phyloP scores from a whole-genome alignment of 2,113 vertebrate genomes.

The Oenanthe melanoleuca region DNA sequence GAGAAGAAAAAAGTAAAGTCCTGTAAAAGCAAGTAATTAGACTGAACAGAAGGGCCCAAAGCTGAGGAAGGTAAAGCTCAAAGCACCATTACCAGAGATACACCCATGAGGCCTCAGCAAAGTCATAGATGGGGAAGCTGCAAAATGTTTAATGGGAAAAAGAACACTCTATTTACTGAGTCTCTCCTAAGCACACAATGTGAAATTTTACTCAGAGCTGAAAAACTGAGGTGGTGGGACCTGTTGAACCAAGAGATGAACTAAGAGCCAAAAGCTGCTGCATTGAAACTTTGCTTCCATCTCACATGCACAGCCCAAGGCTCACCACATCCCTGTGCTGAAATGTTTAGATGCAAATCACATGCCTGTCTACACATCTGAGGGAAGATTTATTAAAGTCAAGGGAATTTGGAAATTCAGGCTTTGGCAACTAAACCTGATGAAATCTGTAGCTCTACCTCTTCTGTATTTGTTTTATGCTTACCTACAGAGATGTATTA shows the following conservation, averaged over 20 bases:
- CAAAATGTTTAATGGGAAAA: neutral
- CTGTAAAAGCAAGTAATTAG: neutral
- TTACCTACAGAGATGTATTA: neutral
- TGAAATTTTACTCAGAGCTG: neutral
- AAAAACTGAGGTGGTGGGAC: neutral
- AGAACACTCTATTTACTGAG: neutral
- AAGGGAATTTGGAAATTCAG: neutral
- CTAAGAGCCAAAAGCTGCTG: neutral
- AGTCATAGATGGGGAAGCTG: neutral
- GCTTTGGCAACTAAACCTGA: neutral
- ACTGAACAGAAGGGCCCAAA: constrained; percentile 20
- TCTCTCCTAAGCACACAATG: neutral
- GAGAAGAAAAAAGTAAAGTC: constrained; percentile 22
- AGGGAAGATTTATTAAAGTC: neutral
- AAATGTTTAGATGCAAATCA: neutral
- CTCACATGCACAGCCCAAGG: neutral
- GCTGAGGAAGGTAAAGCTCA: constrained; percentile 12
- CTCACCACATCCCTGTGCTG: neutral
- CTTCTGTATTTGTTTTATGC: neutral
- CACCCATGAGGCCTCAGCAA: neutral
- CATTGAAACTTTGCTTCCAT: neutral
- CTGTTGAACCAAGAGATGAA: neutral
- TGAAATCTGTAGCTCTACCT: neutral
- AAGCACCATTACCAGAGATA: constrained; percentile 34
- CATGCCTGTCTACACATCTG: neutral